Base-by-base conservation (phyloP, 2,888 invertebrate genomes). In the Cataglyphis altisquamis region DNA sequence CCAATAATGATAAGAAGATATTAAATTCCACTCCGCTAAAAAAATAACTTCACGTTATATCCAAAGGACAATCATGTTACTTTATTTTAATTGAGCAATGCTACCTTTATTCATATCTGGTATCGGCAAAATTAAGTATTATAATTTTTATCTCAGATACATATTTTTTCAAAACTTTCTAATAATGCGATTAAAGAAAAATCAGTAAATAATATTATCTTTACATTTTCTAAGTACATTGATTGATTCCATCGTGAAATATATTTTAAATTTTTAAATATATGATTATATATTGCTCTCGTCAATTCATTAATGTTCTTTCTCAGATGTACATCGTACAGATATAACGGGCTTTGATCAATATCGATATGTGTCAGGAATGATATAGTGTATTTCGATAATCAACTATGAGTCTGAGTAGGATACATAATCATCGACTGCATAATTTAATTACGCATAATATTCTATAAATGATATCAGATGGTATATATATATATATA, bases 301-400 rank as follows among this genome's bases (percentile, higher is more conserved):
- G 36, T 70, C 60, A 70, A 45, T 78, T 45, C 36, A 68, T 70
- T 78, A 78, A 78, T 78, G 70, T 45, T 78, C 32, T 45, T 36
- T 18, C 78, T 78, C 36, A 80, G 45, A 32, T 72, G 57, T 25
- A 21, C 2, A 45, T 48, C 21, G 36, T 32, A 36, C 18, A 45
- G 60, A 62, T 60, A 18, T 45, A 68, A 55, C 6, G 45, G 70
- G 10, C 45, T 9, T 45, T 72, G 32, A 80, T 80, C 72, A 80
- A 80, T 72, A 62, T 80, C 32, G 57, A 70, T 70, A 18, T 15
- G 21, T 60, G 48, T 45, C 72, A 12, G 36, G 36, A 45, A 25
- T 64, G 48, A 60, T 60, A 36, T 12, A 21, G 36, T 29, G 60
- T 60, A 78, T 62, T 60, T 70, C 41, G 78, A 70, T 80, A 80